Evolutionary conservation across 1,140 invertebrate species (phyloP), one percentile per base, ranked within the genome.

Genomic region (Hesperophylax magnus): DNA sequence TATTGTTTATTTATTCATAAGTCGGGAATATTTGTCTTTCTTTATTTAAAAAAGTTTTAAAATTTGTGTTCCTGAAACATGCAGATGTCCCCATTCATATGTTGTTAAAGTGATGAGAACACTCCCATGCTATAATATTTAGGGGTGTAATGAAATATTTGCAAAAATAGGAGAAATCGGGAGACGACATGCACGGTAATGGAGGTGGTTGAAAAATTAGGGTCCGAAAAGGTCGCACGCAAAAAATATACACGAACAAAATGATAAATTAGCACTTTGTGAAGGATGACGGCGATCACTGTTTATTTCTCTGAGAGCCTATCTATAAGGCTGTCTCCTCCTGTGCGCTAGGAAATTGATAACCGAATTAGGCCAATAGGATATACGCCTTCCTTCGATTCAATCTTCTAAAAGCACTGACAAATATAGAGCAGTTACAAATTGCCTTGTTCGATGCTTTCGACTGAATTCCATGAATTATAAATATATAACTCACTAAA

Each of bases 251-350:
- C 77, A 74, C 69, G 79, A 22, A 56, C 82, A 47, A 80, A 81
- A 83, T 83, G 82, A 83, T 83, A 83, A 81, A 83, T 83, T 81
- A 83, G 79, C 82, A 79, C 82, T 83, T 72, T 53, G 71, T 54
- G 69, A 47, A 31, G 61, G 78, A 75, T 80, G 54, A 65, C 71
- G 54, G 69, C 78, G 18, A 79, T 79, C 67, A 60, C 65, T 72
- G 78, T 79, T 79, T 79, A 72, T 72, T 58, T 52, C 77, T 56
- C 56, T 1, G 72, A 76, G 56, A 60, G 22, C 15, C 54, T 60
- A 75, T 72, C 39, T 17, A 53, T 20, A 14, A 20, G 22, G 9
- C 53, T 60, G 54, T 76, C 53, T 58, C 56, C 56, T 76, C 20
- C 54, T n/a, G 54, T 34, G 17, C 24, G 7, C 22, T 17, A 39